phyloP scores from a whole-genome alignment of 2,113 vertebrate species.

The Natator depressus region DNA sequence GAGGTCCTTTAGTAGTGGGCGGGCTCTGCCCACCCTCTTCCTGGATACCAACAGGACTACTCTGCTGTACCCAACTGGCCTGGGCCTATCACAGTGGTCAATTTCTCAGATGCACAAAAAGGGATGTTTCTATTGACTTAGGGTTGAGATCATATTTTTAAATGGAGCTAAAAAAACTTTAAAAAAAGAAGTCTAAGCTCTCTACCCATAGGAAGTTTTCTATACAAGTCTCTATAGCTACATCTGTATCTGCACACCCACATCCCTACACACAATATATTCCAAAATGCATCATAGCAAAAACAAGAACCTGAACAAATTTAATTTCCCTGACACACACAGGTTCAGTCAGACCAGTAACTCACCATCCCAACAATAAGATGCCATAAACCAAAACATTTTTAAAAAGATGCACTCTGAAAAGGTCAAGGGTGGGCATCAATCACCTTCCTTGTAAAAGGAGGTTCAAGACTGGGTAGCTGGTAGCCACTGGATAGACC shows the following conservation, averaged over 20 bases:
- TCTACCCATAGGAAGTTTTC: background rate
- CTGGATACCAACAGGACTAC: too few species aligned
- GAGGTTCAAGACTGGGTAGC: background rate
- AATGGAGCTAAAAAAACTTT: background rate
- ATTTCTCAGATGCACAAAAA: background rate
- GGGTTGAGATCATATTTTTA: background rate
- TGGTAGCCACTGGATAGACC: background rate
- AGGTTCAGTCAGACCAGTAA: background rate
- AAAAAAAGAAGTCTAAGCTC: background rate
- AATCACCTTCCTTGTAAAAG: background rate
- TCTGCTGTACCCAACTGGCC: too few species aligned
- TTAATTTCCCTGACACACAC: background rate
- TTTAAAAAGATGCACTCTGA: background rate
- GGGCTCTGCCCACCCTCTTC: too few species aligned
- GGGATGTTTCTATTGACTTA: background rate
- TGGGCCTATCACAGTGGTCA: too few species aligned
- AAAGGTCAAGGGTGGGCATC: background rate
- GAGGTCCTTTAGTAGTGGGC: too few species aligned
- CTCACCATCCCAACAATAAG: background rate
- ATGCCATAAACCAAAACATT: background rate
- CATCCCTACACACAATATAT: background rate
- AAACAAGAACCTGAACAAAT: background rate
- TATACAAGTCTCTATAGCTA: background rate
- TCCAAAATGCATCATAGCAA: background rate
- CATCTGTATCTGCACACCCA: background rate